Evolutionary conservation across 2,888 invertebrate genomes (phyloP).

Genomic region (Caenorhabditis zanzibari): DNA sequence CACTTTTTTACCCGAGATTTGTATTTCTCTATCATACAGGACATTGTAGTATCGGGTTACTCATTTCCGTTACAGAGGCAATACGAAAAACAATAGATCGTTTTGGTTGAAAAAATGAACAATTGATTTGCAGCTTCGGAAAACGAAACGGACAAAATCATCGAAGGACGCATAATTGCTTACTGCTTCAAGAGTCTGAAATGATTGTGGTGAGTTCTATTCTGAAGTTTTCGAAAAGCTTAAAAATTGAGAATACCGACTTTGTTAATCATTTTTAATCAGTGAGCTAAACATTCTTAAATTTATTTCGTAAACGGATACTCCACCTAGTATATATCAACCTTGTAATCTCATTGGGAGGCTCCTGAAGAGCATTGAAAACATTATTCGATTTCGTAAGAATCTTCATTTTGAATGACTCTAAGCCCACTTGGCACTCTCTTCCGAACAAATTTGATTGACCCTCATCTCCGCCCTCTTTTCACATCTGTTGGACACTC

Average conservation of each 20-base stretch:
- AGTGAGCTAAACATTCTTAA: no score
- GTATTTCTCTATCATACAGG: conserved; percentile 25
- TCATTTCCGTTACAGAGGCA: conserved; percentile 31
- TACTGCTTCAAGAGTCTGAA: conserved; percentile 91
- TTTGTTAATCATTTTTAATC: no score
- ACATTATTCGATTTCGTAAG: conserved; percentile 48
- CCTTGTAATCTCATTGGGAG: not conserved
- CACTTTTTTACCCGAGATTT: conserved; percentile 53
- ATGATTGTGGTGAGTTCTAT: conserved; percentile 90
- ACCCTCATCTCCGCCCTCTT: conserved; percentile 20
- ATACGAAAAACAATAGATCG: conserved; percentile 29
- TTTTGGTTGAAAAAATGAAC: not conserved
- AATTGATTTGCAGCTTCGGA: conserved; percentile 88
- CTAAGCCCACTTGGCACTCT: not conserved
- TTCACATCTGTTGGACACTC: conserved; percentile 29
- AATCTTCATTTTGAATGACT: conserved; percentile 18
- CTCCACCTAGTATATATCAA: no score
- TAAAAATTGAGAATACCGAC: not conserved
- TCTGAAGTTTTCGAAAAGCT: not conserved
- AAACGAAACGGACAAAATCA: conserved; percentile 90
- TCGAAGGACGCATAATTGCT: conserved; percentile 90
- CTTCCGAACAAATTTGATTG: conserved; percentile 47
- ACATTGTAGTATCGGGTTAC: conserved; percentile 33
- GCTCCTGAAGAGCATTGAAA: conserved; percentile 3
- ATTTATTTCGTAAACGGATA: not conserved